Evolutionary conservation across 2,113 vertebrate species (phyloP).

Genomic region (Aldabrachelys gigantea): DNA sequence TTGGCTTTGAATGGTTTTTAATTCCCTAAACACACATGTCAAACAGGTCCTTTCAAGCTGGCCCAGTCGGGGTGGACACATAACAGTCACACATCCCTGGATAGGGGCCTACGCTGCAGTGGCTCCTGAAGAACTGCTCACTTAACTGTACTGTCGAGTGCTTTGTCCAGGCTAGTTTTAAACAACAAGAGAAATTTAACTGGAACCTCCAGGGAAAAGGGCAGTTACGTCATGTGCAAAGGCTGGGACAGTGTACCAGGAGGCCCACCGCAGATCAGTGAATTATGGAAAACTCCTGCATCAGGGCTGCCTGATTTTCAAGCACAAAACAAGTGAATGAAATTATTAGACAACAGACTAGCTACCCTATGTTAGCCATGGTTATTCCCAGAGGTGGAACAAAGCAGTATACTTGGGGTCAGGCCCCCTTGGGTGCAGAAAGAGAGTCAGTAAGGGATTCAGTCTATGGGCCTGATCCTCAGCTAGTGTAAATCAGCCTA

Average conservation of each 20-base stretch:
- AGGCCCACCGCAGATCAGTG: neutral
- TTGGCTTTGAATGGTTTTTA: neutral
- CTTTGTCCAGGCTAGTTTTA: neutral
- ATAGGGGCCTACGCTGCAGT: neutral
- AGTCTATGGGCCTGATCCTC: neutral
- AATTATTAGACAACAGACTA: neutral
- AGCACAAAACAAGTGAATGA: neutral
- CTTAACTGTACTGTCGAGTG: rapidly evolving
- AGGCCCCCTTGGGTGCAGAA: neutral
- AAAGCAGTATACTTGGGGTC: neutral
- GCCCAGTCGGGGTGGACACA: rapidly evolving
- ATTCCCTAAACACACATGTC: neutral
- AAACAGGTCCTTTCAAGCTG: neutral
- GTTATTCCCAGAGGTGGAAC: neutral
- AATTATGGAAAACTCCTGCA: neutral
- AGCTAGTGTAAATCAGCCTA: neutral
- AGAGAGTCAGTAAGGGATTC: neutral
- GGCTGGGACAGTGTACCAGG: neutral
- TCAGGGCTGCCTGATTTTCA: neutral
- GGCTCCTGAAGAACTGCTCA: neutral
- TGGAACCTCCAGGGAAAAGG: neutral
- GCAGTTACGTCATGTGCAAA: neutral
- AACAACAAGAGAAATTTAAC: neutral
- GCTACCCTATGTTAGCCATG: neutral
- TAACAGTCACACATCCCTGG: neutral